Evolutionary conservation across 2,113 vertebrate species (phyloP), one percentile per base, ranked within the genome.

Genomic region (Gymnorhina tibicen): DNA sequence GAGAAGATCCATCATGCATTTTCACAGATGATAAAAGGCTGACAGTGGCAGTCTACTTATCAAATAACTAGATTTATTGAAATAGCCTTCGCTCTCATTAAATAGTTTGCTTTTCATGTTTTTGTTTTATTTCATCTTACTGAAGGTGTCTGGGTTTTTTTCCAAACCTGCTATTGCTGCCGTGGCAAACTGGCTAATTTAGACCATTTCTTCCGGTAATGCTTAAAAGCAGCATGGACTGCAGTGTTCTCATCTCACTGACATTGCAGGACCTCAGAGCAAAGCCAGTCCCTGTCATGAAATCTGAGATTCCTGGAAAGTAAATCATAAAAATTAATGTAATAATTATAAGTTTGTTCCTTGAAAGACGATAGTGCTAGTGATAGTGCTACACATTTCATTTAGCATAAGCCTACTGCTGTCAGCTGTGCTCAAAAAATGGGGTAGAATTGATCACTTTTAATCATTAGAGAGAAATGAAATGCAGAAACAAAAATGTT

Each of bases 31-130:
- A 96, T 91, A 74, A 96, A 97, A 88, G 75, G 50, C 85, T 94
- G 70, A 37, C 39, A 33, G 68, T 78, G 58, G 87, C 77, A 91
- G 75, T 60, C 93, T 95, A 75, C 92, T 97, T 97, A 96, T 97
- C 93, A 97, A 91, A 97, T 97, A 96, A 95, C 78, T 94, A 80
- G 89, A 74, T 95, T 95, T 97, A 95, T 74, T 95, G 66, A 93
- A 95, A 83, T 95, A 92, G 67, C 70, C 83, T 82, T 35, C 50
- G 56, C 58, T 91, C 56, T 96, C 88, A 89, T 94, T 91, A 95
- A 96, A 83, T 70, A 55, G 42, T 63, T 94, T 89, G 49, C 66
- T 93, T 95, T 96, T 92, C 67, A 81, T 81, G 56, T 83, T 93
- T 92, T 92, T 69, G 13, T 94, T 95, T 95, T 92, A 80, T 80